These are phyloP conservation scores for Drosophila neutralis DNA, from an alignment of 2,888 invertebrate genomes.

Conservation along the genomic window DNA sequence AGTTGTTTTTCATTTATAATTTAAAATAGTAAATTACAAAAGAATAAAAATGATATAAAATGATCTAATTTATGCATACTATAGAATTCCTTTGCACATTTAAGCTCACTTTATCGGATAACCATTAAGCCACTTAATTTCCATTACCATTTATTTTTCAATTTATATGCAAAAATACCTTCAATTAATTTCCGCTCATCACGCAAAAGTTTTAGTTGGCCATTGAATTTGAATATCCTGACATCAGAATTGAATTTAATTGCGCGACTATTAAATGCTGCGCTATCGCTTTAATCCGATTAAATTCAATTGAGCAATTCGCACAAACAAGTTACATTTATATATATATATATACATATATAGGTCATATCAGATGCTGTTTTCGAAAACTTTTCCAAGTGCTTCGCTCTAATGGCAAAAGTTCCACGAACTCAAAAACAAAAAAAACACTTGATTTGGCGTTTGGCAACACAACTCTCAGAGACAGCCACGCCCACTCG, in stretches of 20 bases:
- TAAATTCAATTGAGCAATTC: slow-evolving; percentile 75
- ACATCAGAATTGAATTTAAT: slow-evolving; percentile 54
- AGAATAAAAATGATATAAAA: neutral
- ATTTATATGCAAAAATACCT: neutral
- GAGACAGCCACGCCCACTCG: slow-evolving; percentile 40
- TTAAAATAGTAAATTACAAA: neutral
- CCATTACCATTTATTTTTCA: neutral
- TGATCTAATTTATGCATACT: neutral
- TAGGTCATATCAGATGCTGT: slow-evolving; percentile 59
- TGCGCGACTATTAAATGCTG: slow-evolving; percentile 50
- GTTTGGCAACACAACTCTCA: slow-evolving; percentile 43
- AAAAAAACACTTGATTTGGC: slow-evolving; percentile 43
- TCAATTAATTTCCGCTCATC: slow-evolving; percentile 11
- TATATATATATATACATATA: slow-evolving; percentile 22
- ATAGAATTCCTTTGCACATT: neutral
- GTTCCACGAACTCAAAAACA: slow-evolving; percentile 31
- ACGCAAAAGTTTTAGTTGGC: slow-evolving; percentile 22
- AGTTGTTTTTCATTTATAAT: neutral
- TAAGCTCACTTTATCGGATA: neutral
- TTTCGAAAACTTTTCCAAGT: slow-evolving; percentile 66
- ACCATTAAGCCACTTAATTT: neutral
- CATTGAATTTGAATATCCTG: slow-evolving; percentile 24
- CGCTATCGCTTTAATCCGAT: slow-evolving; percentile 59
- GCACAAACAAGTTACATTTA: slow-evolving; percentile 9
- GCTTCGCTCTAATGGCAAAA: slow-evolving; percentile 58